Base-by-base conservation (phyloP, 2,797 vertebrate genomes). In the Takifugu rubripes region DNA sequence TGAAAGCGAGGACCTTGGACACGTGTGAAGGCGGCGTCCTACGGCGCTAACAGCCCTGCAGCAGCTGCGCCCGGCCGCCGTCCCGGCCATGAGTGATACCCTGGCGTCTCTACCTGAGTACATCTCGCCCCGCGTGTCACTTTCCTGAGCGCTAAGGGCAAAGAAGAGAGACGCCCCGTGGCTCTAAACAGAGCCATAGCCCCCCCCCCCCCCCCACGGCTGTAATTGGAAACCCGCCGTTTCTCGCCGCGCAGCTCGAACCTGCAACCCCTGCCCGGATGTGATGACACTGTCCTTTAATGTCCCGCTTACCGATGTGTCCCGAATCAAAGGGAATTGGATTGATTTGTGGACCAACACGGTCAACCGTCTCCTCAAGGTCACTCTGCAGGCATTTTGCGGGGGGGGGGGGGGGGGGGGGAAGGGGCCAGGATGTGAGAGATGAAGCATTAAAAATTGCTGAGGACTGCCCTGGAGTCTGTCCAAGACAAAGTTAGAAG, bases 401-500 rank as follows among this genome's bases (percentile, higher is more conserved):
- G 49, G 25, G 15, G 12, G 25, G 33, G 49, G 52, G 66, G 44
- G 40, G 56, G 59, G 6, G n/a, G n/a, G 12, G n/a, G 7, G n/a
- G n/a, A 56, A 64, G 47, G 42, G 59, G 57, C 59, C 74, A 80
- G 75, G 75, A 77, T 77, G 69, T 70, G 79, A 69, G 84, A 80
- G 65, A 57, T 71, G 71, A 81, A 73, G 77, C 73, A 84, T 87
- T 81, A 78, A 82, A 87, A 81, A 85, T 72, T 68, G 83, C 79
- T 74, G 81, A 85, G 74, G 77, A 82, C 72, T 53, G 69, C 63
- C 68, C 75, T 87, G 84, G 82, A 87, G 82, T 79, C 65, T 59
- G 59, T 84, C 85, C 86, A 88, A 84, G 75, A 80, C 78, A 79
- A 82, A 79, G 79, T 84, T 87, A 86, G 79, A 83, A 82, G 81